Conservation (phyloP, 2,888 invertebrate genomes). For the Agrotis ipsilon region DNA sequence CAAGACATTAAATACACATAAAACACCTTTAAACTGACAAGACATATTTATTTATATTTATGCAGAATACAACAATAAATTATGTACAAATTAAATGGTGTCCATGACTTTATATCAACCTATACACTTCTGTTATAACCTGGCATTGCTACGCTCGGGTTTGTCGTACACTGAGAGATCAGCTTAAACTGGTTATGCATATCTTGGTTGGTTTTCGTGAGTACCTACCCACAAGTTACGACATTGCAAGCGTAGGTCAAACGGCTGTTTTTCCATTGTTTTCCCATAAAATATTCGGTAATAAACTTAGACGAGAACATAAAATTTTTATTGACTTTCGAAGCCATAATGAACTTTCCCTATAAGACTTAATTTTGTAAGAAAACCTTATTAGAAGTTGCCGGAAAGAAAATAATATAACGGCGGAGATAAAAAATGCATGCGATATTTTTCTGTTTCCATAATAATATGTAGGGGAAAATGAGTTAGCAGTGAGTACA, state of each 20-base stretch:
- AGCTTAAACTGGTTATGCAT: too few relatives aligned
- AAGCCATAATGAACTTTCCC: conserved; percentile 45
- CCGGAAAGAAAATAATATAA: not conserved
- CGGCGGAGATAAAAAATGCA: too few relatives aligned
- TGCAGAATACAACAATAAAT: conserved; percentile 57
- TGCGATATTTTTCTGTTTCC: too few relatives aligned
- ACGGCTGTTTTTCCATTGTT: conserved; percentile 58
- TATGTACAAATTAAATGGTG: conserved; percentile 56
- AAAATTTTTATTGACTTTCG: conserved; percentile 58
- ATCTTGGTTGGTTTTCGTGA: too few relatives aligned
- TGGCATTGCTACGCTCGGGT: too few relatives aligned
- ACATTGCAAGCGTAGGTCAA: conserved; percentile 54
- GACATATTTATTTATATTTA: conserved; percentile 35
- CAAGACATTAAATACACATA: conserved; percentile 24
- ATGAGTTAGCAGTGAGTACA: too few relatives aligned
- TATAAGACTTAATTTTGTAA: conserved; percentile 41
- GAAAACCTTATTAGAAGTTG: conserved; percentile 22
- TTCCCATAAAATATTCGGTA: conserved; percentile 57
- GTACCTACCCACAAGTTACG: conserved; percentile 27
- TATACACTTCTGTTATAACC: too few relatives aligned
- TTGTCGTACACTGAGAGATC: too few relatives aligned
- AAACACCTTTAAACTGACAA: conserved; percentile 28
- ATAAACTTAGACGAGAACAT: conserved; percentile 45
- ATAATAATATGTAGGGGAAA: too few relatives aligned
- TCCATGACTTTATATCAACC: not conserved